Percentiles rank a stretch among this genome's conserved stretches.
These are phyloP conservation scores for Triplophysa rosa DNA, from an alignment of 2,113 vertebrate genomes.

Conservation along the genomic window DNA sequence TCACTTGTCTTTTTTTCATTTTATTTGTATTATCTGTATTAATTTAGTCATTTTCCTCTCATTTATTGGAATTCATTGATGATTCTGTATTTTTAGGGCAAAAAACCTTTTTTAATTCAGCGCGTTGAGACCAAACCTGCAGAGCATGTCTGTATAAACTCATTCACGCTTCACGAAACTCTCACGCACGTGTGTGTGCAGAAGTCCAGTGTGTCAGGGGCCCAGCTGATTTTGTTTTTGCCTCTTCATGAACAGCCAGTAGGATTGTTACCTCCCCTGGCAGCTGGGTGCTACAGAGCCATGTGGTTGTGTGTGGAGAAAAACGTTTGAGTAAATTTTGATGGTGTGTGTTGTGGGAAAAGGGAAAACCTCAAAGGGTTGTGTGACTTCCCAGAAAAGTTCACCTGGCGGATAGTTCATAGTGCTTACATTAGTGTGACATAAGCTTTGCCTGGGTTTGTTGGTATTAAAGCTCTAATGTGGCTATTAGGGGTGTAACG, in stretches of 20 bases:
- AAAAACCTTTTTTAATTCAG: not conserved
- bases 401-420: constrained; percentile 9
- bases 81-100: too few species aligned
- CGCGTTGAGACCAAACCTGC: not conserved
- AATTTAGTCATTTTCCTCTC: too few species aligned
- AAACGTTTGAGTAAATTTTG: constrained; percentile 1
- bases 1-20: too few species aligned
- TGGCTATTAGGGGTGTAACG: too few species aligned
- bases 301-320: constrained; percentile 25
- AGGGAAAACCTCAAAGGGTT: constrained; percentile 42
- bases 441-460: not conserved
- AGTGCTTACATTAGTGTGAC: constrained; percentile 1
- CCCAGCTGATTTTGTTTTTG: constrained; percentile 61
- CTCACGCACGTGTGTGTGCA: not conserved
- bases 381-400: constrained; percentile 42
- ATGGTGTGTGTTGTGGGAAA: not conserved
- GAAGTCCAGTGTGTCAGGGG: constrained; percentile 43
- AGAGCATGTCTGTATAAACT: constrained; percentile 15
- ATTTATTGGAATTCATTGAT: too few species aligned
- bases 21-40: too few species aligned
- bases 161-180: constrained; percentile 21
- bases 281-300: not conserved
- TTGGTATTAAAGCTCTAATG: too few species aligned
- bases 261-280: constrained; percentile 32
- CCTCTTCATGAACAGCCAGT: constrained; percentile 33